Evolutionary conservation across 2,113 vertebrate genomes (phyloP), one percentile per base, ranked within the genome.

Genomic region (Leuciscus idus): DNA sequence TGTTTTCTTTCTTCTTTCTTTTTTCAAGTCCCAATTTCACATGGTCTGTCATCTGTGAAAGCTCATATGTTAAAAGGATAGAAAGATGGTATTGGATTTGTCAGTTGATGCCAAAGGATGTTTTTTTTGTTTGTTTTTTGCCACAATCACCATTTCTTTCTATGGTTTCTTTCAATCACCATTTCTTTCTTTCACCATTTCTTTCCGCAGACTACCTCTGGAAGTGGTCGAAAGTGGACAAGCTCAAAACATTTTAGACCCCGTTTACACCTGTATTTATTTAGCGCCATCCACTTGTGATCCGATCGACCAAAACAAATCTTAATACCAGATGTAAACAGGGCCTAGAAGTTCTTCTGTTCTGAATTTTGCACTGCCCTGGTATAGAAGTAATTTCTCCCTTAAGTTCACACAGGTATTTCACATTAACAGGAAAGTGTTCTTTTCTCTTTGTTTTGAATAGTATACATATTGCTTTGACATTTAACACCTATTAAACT

Each of bases 1-100:
- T 86, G 88, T 89, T 87, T 87, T 79, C 84, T 86, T 78, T 89
- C 86, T 84, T 84, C 55, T 83, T 78, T 66, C 74, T 77, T 61
- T 79, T 79, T 78, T 77, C 66, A 77, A 84, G 81, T 86, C 77
- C 52, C 87, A 81, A 43, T 88, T 82, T 85, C 59, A 59, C 70
- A 62, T 76, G 77, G 46, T 85, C 59, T 88, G 87, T 88, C 83
- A 88, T 85, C 68, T 84, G 33, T 62, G 86, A 78, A 74, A 66
- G 86, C 55, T 81, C 66, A 78, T 81, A 73, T 81, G 76, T 88
- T 86, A 62, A 80, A 70, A 85, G 82, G 73, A 87, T 55, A 66
- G 55, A 84, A 85, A 77, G 83, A 70, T 81, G 57, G 33, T 85
- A 85, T 83, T 83, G 83, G 50, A 84, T 80, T 86, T 79, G 80